phyloP scores from a whole-genome alignment of 2,888 invertebrate genomes.

The Agrochola lota region DNA sequence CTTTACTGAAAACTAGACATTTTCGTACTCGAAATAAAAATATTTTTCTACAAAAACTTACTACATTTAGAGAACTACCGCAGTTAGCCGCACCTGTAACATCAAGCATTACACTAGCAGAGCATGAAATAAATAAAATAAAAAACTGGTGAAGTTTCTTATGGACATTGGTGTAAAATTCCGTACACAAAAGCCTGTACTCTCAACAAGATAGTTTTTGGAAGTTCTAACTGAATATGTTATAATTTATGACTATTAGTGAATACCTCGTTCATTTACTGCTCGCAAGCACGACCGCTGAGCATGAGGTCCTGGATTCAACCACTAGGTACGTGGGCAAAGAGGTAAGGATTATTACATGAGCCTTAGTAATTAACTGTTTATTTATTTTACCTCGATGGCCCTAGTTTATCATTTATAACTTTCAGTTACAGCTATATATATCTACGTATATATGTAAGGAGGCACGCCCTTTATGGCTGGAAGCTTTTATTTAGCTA shows the following conservation, averaged over 20 bases:
- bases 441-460: no score
- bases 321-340: no score
- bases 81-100: slow-evolving; percentile 40
- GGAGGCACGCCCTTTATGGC: no score
- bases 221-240: neutral
- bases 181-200: neutral
- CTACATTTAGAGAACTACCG: slow-evolving; percentile 19
- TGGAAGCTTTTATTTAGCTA: no score
- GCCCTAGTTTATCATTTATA: no score
- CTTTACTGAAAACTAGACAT: slow-evolving; percentile 4
- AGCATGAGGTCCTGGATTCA: no score
- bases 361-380: no score
- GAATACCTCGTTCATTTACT: neutral
- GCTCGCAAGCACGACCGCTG: neutral
- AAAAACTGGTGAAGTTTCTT: slow-evolving; percentile 8
- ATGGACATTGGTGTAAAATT: neutral
- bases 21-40: neutral
- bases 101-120: slow-evolving; percentile 6
- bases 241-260: neutral
- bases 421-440: no score
- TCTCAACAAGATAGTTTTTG: neutral
- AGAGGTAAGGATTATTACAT: no score
- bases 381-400: no score
- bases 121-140: slow-evolving; percentile 36
- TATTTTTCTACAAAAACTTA: slow-evolving; percentile 23